Conservation (phyloP, 2,113 vertebrate genomes). For the Stictonetta naevosa region DNA sequence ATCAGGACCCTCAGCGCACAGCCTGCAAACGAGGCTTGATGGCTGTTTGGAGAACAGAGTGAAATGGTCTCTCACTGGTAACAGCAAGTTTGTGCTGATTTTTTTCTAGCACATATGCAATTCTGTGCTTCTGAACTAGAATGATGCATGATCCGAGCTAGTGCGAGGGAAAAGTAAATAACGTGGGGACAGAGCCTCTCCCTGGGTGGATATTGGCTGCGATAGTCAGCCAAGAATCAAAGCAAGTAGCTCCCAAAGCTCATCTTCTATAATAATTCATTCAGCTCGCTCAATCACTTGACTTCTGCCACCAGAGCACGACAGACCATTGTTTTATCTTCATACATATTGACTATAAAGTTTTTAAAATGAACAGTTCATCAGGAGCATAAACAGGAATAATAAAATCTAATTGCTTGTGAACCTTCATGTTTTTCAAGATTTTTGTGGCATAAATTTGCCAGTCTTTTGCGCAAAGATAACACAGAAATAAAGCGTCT, state of each 20-base stretch:
- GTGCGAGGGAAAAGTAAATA: neutral
- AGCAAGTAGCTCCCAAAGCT: neutral
- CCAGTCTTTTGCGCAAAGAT: conserved; percentile 54
- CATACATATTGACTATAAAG: neutral
- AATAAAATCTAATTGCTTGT: conserved; percentile 48
- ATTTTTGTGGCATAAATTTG: conserved; percentile 46
- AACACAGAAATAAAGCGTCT: conserved; percentile 22
- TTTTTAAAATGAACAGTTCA: conserved; percentile 34
- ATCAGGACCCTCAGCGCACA: neutral
- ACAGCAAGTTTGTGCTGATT: fast-evolving
- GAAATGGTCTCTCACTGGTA: fast-evolving
- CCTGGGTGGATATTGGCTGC: neutral
- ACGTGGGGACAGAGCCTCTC: fast-evolving
- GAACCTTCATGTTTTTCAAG: conserved; percentile 4
- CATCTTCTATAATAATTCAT: neutral
- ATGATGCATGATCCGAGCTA: neutral
- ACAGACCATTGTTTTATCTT: neutral
- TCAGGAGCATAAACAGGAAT: conserved; percentile 35
- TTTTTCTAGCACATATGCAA: fast-evolving
- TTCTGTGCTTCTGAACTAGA: fast-evolving
- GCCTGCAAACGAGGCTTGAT: neutral
- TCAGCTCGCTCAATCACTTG: neutral
- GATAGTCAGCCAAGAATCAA: neutral
- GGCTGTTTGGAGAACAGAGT: too few relatives aligned
- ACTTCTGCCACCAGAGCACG: neutral